Conservation (phyloP, 1,140 invertebrate species). For the Meteorus sp. region DNA sequence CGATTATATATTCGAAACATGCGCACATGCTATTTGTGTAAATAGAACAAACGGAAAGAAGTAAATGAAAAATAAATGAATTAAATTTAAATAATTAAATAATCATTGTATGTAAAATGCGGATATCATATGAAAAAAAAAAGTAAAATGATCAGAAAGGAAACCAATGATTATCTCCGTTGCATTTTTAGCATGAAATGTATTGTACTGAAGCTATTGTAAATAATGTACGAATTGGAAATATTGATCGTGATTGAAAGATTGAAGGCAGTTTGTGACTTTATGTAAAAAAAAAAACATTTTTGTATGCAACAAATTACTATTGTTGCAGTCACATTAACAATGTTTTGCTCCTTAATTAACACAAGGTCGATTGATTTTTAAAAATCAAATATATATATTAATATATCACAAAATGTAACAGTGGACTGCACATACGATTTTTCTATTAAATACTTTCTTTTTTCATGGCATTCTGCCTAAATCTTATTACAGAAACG, state of each 20-base stretch:
- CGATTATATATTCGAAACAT: neutral
- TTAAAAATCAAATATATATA: no score
- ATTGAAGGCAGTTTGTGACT: no score
- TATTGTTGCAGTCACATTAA: no score
- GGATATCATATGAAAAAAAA: constrained; percentile 10
- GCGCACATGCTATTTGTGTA: constrained; percentile 14
- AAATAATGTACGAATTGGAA: constrained; percentile 48
- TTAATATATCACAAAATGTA: no score
- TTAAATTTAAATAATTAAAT: constrained; percentile 15
- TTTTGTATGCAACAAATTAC: no score
- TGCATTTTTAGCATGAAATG: constrained; percentile 24
- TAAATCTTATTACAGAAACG: no score
- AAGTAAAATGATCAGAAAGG: constrained; percentile 12
- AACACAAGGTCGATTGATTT: no score
- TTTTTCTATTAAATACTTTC: no score
- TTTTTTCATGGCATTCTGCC: no score
- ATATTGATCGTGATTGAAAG: constrained; percentile 26
- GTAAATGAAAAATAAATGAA: neutral
- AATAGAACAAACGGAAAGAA: neutral
- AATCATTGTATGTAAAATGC: constrained; percentile 6
- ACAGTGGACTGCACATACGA: no score
- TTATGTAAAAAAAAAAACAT: no score
- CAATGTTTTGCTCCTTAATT: no score
- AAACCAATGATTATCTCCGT: constrained; percentile 17
- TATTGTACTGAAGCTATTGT: constrained; percentile 34